A percentile compares a stretch with the other conserved stretches of the same genome.
These are phyloP conservation scores for Pristionchus maxplancki DNA, from an alignment of 2,888 invertebrate genomes.

Conservation along the genomic window DNA sequence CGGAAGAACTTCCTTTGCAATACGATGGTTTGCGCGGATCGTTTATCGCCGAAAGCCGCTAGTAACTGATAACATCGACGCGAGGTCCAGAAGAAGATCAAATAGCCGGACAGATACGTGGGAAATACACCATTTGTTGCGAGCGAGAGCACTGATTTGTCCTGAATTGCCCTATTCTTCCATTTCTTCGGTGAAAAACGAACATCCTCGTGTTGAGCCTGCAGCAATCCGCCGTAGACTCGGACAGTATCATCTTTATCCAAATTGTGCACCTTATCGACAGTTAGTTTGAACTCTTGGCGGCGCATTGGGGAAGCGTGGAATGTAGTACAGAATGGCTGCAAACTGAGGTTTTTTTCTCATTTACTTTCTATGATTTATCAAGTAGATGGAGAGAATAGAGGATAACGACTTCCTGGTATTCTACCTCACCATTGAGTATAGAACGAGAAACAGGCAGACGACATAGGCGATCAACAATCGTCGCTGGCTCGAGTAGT, in stretches of 20 bases:
- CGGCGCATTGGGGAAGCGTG: neutral
- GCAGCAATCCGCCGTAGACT: neutral
- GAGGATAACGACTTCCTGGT: too few species aligned
- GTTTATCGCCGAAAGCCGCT: neutral
- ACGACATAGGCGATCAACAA: neutral
- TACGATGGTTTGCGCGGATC: neutral
- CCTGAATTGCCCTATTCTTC: neutral
- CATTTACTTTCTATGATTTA: too few species aligned
- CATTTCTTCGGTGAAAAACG: neutral
- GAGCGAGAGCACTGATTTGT: neutral
- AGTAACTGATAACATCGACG: neutral
- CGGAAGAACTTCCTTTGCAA: neutral
- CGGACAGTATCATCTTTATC: neutral
- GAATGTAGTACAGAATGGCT: neutral
- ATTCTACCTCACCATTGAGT: neutral
- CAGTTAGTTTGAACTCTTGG: neutral
- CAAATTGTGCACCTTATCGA: neutral
- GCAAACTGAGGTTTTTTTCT: neutral
- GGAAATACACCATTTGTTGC: neutral
- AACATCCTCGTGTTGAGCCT: neutral
- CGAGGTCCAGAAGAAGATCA: conserved; percentile 1
- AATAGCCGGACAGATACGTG: neutral
- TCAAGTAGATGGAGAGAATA: too few species aligned
- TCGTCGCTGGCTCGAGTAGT: neutral
- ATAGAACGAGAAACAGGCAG: neutral